Evolutionary conservation across 2,888 invertebrate species (phyloP).

Genomic region (Agrochola litura): DNA sequence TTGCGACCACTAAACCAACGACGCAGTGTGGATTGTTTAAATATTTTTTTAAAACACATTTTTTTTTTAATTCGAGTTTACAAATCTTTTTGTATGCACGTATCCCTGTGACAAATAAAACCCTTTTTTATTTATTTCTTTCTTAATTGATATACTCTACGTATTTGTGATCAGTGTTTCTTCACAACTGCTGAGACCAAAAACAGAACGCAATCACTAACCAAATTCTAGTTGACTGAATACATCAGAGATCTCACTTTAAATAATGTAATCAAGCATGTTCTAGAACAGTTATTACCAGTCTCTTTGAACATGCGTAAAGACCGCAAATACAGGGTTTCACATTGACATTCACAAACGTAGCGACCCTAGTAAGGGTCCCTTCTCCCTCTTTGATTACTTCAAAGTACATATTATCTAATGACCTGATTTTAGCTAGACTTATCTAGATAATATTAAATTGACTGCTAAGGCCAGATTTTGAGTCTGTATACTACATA

Average conservation of each 20-base stretch:
- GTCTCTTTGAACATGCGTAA: conserved; percentile 43
- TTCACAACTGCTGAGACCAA: background rate
- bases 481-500: too few species aligned
- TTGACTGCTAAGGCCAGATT: background rate
- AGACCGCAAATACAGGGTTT: conserved; percentile 38
- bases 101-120: background rate
- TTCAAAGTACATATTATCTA: conserved; percentile 24
- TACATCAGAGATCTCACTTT: conserved; percentile 13
- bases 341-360: conserved; percentile 47
- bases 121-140: too few species aligned
- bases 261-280: conserved; percentile 27
- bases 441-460: background rate
- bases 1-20: too few species aligned
- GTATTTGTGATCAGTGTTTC: background rate
- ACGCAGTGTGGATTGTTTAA: too few species aligned
- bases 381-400: conserved; percentile 28
- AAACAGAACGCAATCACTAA: conserved; percentile 1
- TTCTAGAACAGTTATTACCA: conserved; percentile 33
- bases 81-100: background rate
- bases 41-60: background rate
- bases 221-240: background rate
- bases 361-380: conserved; percentile 21
- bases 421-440: conserved; percentile 25
- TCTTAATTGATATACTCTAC: background rate
- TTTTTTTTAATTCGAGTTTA: background rate